Percentiles rank a stretch among this genome's conserved stretches.
phyloP scores from a whole-genome alignment of 2,113 vertebrate genomes.

The Pangasianodon gigas region DNA sequence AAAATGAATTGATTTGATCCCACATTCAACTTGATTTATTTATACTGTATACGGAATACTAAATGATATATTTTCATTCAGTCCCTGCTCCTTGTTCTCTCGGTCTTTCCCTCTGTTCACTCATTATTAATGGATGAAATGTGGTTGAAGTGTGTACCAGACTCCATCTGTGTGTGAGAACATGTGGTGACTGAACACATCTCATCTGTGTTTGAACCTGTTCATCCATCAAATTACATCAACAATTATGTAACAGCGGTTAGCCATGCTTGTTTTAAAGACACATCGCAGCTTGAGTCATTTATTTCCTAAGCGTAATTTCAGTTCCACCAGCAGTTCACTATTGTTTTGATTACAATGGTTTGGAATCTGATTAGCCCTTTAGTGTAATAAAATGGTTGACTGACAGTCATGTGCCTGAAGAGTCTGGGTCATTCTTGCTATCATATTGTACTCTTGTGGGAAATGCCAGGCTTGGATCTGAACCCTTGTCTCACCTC shows the following conservation, averaged over 20 bases:
- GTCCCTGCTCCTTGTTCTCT: not conserved
- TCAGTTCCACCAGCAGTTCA: not conserved
- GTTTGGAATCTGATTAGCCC: not conserved
- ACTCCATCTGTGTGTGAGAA: constrained; percentile 31
- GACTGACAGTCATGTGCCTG: constrained; percentile 6
- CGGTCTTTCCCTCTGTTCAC: not conserved
- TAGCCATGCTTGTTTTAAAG: not conserved
- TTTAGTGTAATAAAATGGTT: not conserved
- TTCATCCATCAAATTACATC: constrained; percentile 9
- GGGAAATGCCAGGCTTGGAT: not conserved
- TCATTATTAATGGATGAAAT: constrained; percentile 28
- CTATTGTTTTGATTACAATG: not conserved
- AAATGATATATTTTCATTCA: not conserved
- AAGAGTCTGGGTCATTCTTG: not conserved
- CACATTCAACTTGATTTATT: not conserved
- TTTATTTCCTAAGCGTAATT: not conserved
- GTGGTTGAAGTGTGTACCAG: constrained; percentile 28
- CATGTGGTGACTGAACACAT: constrained; percentile 29
- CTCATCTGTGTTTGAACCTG: constrained; percentile 11
- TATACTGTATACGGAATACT: no score
- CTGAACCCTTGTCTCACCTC: not conserved
- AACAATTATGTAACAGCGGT: not conserved
- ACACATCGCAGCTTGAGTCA: not conserved
- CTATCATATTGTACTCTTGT: not conserved
- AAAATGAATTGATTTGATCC: constrained; percentile 1